These are phyloP conservation scores for Phrynocephalus versicolor DNA, from an alignment of 2,113 vertebrate species.

Conservation along the genomic window DNA sequence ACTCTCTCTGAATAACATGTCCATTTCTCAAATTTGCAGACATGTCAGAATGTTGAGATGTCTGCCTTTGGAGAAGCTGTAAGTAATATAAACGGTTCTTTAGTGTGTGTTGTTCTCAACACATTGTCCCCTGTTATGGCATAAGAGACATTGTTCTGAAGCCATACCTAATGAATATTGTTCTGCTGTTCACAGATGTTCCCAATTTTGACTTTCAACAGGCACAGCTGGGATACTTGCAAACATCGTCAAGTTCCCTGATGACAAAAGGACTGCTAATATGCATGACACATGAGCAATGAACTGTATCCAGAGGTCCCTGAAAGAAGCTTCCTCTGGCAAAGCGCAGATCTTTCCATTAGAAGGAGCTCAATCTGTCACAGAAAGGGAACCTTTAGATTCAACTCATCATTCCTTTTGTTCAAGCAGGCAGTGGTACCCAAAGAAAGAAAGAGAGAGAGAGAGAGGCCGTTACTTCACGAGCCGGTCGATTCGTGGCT, in stretches of 20 bases:
- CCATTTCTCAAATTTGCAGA: neutral
- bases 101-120: conserved; percentile 4
- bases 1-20: neutral
- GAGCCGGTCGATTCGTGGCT: too few species aligned
- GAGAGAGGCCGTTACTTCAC: too few species aligned
- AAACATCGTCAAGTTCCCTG: neutral
- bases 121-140: neutral
- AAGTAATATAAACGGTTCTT: neutral
- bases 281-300: neutral
- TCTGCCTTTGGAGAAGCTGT: neutral
- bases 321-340: neutral
- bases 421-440: neutral
- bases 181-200: conserved; percentile 4
- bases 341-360: neutral
- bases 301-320: neutral
- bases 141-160: neutral
- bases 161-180: neutral
- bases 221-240: neutral
- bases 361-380: neutral
- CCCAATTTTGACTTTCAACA: conserved; percentile 6
- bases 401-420: neutral
- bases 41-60: neutral
- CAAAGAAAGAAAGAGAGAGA: too few species aligned
- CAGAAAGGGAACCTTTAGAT: neutral
- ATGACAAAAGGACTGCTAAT: neutral